These are phyloP conservation scores for Leucania comma DNA, from an alignment of 2,888 invertebrate species.

Conservation along the genomic window DNA sequence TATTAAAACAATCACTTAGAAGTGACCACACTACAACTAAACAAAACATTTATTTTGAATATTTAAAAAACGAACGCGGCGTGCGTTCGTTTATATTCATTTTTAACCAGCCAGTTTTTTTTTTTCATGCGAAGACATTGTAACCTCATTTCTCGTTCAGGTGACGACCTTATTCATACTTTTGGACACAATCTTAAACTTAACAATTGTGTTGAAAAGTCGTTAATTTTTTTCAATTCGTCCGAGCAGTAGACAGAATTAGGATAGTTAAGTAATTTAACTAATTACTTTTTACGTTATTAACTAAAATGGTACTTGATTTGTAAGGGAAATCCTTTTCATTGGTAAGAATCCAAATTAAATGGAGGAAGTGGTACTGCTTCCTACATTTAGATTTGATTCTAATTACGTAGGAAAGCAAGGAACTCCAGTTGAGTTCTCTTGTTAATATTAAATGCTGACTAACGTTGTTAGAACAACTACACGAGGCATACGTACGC, in stretches of 20 bases:
- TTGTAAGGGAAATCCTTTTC: too few relatives aligned
- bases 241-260: constrained; percentile 7
- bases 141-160: not conserved
- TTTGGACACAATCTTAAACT: too few relatives aligned
- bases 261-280: constrained; percentile 3
- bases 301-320: not conserved
- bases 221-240: too few relatives aligned
- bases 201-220: too few relatives aligned
- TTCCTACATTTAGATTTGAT: not conserved
- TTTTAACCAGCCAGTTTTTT: not conserved
- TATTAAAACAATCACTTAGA: not conserved
- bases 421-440: not conserved
- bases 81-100: fast-evolving
- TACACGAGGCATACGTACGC: constrained; percentile 1
- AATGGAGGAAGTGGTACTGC: not conserved
- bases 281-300: not conserved
- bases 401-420: not conserved
- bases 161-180: not conserved
- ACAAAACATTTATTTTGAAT: not conserved
- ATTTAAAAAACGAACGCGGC: not conserved
- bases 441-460: constrained; percentile 4
- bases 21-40: not conserved
- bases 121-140: not conserved
- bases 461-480: constrained; percentile 6
- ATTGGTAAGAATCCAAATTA: too few relatives aligned